Base-by-base conservation (phyloP, 2,888 invertebrate species). In the Caprella mutica region DNA sequence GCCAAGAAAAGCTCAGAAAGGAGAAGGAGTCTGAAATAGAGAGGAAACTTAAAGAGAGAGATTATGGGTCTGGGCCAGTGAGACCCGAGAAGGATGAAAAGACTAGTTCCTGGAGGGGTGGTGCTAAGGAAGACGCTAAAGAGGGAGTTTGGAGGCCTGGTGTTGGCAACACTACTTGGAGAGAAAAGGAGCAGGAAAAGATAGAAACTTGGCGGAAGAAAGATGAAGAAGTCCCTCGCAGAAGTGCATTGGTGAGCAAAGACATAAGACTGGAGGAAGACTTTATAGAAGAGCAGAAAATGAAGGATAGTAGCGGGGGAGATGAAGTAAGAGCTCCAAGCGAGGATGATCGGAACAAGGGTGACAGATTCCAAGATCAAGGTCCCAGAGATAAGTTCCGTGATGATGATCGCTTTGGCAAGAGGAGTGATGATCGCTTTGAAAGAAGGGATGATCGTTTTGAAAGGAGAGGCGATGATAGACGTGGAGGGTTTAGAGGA, bases 161-260 rank as follows among this genome's bases (percentile, higher is more conserved):
- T 12, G 48, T 30, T n/a, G 48, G 48, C n/a, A n/a, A n/a, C n/a
- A n/a, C n/a, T n/a, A 23, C 52, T 17, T 64, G 64, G 64, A 52
- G 64, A 12, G 56, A 64, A 46, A 64, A 60, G 26, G 60, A 64
- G 23, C 46, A 55, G 19, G 58, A 55, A 27, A 60, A 64, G 38
- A 21, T 60, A 17, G 57, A 56, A 30, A 43, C 48, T 2, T 64
- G 63, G 63, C 57, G 59, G n/a, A 43, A 46, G 4, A 64, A 64
- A 50, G 63, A 55, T 12, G 61, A 58, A 1, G 58, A 24, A n/a
- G 44, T 26, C 5, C 48, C 48, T 19, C 21, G 29, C 21, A 27
- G 48, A 6, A 23, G 48, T n/a, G 48, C 29, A 6, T 17, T n/a
- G 21, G 19, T 30, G 30, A 27, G 19, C 17, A 27, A 30, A 6